These are phyloP conservation scores for Saturnia japonica DNA, from an alignment of 2,888 invertebrate species.

Conservation along the genomic window DNA sequence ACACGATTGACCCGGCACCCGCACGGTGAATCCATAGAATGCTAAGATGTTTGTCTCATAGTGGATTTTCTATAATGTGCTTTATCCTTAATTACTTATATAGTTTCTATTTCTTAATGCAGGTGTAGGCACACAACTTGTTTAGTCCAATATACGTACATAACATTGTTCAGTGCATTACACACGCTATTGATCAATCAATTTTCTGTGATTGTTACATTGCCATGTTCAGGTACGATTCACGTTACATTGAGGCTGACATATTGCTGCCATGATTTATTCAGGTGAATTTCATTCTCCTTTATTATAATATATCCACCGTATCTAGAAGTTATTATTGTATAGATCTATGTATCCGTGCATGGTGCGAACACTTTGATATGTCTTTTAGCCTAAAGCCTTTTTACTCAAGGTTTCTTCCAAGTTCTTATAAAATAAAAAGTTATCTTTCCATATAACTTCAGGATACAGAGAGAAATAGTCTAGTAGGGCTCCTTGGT, in stretches of 20 bases:
- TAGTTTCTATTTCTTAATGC: neutral
- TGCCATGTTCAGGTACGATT: conserved; percentile 22
- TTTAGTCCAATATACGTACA: neutral
- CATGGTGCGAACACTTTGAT: too few species aligned
- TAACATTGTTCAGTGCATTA: conserved; percentile 17
- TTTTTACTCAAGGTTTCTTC: too few species aligned
- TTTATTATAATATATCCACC: neutral
- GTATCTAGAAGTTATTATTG: neutral
- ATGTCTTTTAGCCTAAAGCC: too few species aligned
- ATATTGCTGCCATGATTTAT: conserved; percentile 18
- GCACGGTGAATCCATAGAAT: too few species aligned
- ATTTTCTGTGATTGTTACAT: conserved; percentile 30
- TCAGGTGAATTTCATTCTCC: conserved; percentile 7
- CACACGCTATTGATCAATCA: conserved; percentile 31
- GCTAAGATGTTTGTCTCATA: too few species aligned
- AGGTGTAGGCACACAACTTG: neutral
- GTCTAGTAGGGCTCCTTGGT: too few species aligned
- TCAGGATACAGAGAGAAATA: too few species aligned
- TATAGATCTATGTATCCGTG: neutral
- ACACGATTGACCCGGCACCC: too few species aligned
- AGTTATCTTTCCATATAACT: neutral
- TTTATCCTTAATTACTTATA: neutral
- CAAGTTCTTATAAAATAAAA: too few species aligned
- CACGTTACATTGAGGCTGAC: conserved; percentile 14
- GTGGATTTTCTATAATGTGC: too few species aligned